These are phyloP conservation scores for Bombycilla garrulus DNA, from an alignment of 2,113 vertebrate genomes.

Conservation along the genomic window DNA sequence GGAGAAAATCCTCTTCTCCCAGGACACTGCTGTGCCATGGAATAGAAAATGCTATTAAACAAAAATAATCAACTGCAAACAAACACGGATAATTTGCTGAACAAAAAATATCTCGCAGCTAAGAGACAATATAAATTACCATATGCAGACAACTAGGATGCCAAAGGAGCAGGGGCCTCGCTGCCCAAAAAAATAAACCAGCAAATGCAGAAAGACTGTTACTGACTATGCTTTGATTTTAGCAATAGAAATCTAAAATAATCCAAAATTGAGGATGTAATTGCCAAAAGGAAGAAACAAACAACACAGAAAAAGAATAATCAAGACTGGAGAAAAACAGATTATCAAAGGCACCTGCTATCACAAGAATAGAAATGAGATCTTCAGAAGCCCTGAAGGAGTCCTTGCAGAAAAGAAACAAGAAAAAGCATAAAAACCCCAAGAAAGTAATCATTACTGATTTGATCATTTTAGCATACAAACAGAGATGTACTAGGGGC, in stretches of 20 bases:
- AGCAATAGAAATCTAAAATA: slow-evolving; percentile 17
- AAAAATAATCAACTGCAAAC: slow-evolving; percentile 9
- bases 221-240: background rate
- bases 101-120: slow-evolving; percentile 10
- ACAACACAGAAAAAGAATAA: slow-evolving; percentile 27
- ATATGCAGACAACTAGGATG: background rate
- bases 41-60: slow-evolving; percentile 1
- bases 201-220: background rate
- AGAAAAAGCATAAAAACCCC: background rate
- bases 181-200: background rate
- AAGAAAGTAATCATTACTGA: background rate
- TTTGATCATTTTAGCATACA: slow-evolving; percentile 11
- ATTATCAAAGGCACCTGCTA: slow-evolving; percentile 45
- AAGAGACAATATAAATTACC: slow-evolving; percentile 2
- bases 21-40: background rate
- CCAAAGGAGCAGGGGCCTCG: background rate
- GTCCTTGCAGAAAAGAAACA: background rate
- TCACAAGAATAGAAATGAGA: slow-evolving; percentile 31
- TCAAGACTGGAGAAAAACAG: background rate
- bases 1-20: slow-evolving; percentile 28
- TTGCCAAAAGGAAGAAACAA: slow-evolving; percentile 36
- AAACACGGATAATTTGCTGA: background rate
- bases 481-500: background rate
- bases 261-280: background rate
- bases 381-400: slow-evolving; percentile 24